Conservation (phyloP, 2,797 vertebrate genomes). For the Pangasius sanitwongsei region DNA sequence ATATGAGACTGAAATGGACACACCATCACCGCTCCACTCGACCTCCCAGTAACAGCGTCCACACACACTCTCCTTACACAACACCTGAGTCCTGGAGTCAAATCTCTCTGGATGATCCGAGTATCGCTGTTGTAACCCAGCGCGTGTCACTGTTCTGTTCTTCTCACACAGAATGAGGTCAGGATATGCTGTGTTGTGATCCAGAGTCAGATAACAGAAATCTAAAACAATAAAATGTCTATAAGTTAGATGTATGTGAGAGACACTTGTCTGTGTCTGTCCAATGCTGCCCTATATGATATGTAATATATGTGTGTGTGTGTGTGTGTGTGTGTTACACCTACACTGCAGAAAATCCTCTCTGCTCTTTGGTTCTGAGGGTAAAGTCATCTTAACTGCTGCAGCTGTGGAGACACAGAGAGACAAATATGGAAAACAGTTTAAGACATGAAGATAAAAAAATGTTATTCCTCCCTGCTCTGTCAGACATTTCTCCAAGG, state of each 20-base stretch:
- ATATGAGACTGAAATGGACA: background rate
- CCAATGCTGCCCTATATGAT: background rate
- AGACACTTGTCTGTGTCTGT: background rate
- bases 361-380: background rate
- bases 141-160: background rate
- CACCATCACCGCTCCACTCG: background rate
- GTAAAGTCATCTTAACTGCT: background rate
- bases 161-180: conserved; percentile 9
- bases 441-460: background rate
- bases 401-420: background rate
- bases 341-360: background rate
- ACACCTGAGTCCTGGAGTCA: background rate
- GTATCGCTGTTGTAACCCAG: background rate
- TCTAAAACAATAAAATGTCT: background rate
- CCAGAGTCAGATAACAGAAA: conserved; percentile 10
- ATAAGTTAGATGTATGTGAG: background rate
- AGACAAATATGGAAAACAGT: background rate
- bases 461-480: background rate
- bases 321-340: background rate
- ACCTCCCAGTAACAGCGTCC: conserved; percentile 5
- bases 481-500: background rate
- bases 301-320: background rate
- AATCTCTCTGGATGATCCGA: background rate
- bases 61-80: conserved; percentile 1
- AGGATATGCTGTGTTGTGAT: background rate